Evolutionary conservation across 1,140 invertebrate species (phyloP).

Genomic region (Macrosteles quadrilineatus): DNA sequence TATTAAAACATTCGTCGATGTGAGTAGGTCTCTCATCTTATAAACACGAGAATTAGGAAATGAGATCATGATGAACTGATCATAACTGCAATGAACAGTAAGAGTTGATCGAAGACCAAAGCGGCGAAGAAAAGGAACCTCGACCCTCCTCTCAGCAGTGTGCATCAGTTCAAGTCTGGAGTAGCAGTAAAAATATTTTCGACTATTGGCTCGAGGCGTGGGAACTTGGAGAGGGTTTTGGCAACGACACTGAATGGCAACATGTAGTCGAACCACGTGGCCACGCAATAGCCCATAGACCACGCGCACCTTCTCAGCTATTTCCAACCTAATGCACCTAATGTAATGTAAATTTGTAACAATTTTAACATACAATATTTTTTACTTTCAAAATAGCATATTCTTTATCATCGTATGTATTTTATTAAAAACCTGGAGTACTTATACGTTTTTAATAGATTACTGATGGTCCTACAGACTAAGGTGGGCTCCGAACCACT

Average conservation of each 20-base stretch:
- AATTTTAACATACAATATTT: background rate
- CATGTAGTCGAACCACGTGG: background rate
- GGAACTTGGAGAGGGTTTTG: conserved; percentile 6
- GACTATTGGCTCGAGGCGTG: background rate
- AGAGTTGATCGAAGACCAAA: too few species aligned
- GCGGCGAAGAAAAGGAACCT: too few species aligned
- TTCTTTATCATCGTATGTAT: background rate
- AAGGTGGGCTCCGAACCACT: too few species aligned
- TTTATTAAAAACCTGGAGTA: background rate
- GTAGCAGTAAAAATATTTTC: conserved; percentile 1
- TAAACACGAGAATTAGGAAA: too few species aligned
- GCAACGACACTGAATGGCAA: background rate
- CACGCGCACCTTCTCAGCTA: background rate
- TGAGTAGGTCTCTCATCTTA: too few species aligned
- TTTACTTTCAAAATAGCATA: background rate
- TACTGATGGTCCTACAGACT: too few species aligned
- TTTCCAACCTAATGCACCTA: background rate
- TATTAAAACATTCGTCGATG: too few species aligned
- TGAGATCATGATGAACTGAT: too few species aligned
- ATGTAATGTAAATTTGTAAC: background rate
- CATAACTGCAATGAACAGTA: too few species aligned
- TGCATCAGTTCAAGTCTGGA: background rate
- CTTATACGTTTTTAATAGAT: too few species aligned
- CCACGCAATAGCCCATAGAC: background rate
- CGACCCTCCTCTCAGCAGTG: too few species aligned